phyloP scores from a whole-genome alignment of 1,140 invertebrate genomes.

The Helicoverpa armigera region DNA sequence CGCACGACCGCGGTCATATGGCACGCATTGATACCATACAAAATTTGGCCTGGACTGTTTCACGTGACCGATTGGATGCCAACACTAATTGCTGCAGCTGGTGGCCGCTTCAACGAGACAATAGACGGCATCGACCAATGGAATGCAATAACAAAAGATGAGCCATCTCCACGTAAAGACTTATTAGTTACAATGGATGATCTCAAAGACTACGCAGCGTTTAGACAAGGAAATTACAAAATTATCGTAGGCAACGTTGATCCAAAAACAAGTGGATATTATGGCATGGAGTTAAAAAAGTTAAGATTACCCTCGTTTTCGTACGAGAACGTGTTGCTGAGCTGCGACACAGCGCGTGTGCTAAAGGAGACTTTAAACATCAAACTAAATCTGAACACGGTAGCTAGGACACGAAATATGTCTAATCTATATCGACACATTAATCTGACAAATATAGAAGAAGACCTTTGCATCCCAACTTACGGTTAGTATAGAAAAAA shows the following conservation, averaged over 20 bases:
- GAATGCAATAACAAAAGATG: conserved; percentile 87
- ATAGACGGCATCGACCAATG: conserved; percentile 91
- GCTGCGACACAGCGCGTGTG: conserved; percentile 55
- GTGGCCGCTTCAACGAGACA: conserved; percentile 43
- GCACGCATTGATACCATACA: conserved; percentile 88
- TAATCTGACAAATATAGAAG: not conserved
- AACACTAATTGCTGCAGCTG: conserved; percentile 87
- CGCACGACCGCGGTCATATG: conserved; percentile 92
- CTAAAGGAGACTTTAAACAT: conserved; percentile 59
- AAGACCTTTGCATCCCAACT: conserved; percentile 57
- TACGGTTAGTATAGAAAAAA: conserved; percentile 48
- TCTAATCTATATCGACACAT: conserved; percentile 37
- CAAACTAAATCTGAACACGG: conserved; percentile 51
- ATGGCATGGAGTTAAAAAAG: conserved; percentile 54
- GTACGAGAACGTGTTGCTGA: conserved; percentile 56
- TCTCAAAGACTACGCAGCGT: conserved; percentile 58
- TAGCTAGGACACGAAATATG: conserved; percentile 48
- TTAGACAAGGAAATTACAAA: conserved; percentile 66
- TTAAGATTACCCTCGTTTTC: conserved; percentile 34
- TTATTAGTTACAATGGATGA: conserved; percentile 85
- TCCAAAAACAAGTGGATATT: conserved; percentile 52
- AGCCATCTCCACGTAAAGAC: conserved; percentile 86
- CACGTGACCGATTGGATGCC: conserved; percentile 95
- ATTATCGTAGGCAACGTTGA: conserved; percentile 62
- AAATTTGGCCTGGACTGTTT: conserved; percentile 90